phyloP scores from a whole-genome alignment of 2,797 vertebrate genomes.

The Spinibarbus caldwelli region DNA sequence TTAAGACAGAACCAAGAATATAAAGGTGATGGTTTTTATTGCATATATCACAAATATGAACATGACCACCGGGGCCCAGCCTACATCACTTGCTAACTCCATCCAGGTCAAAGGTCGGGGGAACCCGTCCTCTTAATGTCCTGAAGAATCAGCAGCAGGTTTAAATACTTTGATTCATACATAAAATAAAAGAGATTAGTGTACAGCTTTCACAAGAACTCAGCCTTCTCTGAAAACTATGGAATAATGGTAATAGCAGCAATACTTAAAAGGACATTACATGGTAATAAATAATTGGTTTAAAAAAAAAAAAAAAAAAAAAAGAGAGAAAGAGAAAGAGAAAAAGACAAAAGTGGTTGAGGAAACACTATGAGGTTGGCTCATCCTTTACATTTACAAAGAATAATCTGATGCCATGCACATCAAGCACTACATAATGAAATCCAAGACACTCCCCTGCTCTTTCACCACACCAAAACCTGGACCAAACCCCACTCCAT shows the following conservation, averaged over 20 bases:
- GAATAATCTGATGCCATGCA: conserved; percentile 72
- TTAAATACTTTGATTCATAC: conserved; percentile 89
- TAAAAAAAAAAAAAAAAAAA: too few species aligned
- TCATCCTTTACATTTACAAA: conserved; percentile 75
- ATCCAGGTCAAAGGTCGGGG: conserved; percentile 72
- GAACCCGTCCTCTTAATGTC: conserved; percentile 67
- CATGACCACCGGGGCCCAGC: conserved; percentile 83
- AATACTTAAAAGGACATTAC: conserved; percentile 90
- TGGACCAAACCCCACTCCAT: background rate
- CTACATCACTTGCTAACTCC: conserved; percentile 79
- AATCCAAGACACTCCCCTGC: conserved; percentile 54
- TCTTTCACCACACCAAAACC: conserved; percentile 17
- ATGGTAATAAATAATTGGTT: conserved; percentile 91
- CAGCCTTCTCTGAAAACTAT: conserved; percentile 81
- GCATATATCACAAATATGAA: conserved; percentile 91
- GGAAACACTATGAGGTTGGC: conserved; percentile 77
- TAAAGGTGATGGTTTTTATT: conserved; percentile 92
- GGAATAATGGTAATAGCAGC: conserved; percentile 86
- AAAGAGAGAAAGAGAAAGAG: conserved; percentile 84
- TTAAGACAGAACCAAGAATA: conserved; percentile 71
- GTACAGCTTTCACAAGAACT: conserved; percentile 89
- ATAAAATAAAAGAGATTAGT: conserved; percentile 94
- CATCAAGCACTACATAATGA: conserved; percentile 61
- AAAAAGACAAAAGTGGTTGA: conserved; percentile 87
- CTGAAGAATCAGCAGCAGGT: conserved; percentile 73